Conservation (phyloP, 2,797 vertebrate genomes). For the Microcaecilia unicolor region DNA sequence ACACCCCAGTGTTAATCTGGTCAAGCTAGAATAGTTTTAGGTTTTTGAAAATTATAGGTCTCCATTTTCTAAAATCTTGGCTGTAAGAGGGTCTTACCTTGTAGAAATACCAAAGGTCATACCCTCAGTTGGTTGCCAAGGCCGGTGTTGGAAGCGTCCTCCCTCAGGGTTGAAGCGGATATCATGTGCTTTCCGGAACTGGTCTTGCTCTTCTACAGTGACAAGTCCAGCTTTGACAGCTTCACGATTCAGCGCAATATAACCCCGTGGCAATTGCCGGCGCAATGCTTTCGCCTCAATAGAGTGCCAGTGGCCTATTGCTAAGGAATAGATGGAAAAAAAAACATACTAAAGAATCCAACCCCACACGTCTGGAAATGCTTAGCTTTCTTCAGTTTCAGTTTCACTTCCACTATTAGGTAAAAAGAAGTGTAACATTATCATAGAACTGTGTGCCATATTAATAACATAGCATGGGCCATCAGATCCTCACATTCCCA, state of each 20-base stretch:
- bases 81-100: no score
- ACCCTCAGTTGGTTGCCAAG: conserved; percentile 27
- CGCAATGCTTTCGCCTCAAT: conserved; percentile 19
- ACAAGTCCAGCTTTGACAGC: conserved; percentile 56
- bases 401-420: no score
- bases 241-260: conserved; percentile 50
- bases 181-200: conserved; percentile 53
- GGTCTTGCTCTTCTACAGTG: conserved; percentile 48
- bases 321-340: conserved; percentile 26
- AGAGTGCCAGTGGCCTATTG: conserved; percentile 59
- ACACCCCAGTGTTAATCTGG: no score
- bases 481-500: neutral
- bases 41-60: no score
- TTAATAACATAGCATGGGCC: no score
- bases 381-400: no score
- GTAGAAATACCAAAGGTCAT: conserved; percentile 46
- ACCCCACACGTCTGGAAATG: no score
- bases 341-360: no score
- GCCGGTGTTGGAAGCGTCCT: conserved; percentile 2
- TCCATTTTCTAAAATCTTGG: no score
- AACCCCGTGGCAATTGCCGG: conserved; percentile 41
- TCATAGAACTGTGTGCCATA: no score
- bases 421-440: no score
- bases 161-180: conserved; percentile 14
- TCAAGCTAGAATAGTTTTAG: no score